A percentile compares a stretch with the other conserved stretches of the same genome.
Conservation (phyloP, 2,113 vertebrate species). For the Capreolus pygargus region DNA sequence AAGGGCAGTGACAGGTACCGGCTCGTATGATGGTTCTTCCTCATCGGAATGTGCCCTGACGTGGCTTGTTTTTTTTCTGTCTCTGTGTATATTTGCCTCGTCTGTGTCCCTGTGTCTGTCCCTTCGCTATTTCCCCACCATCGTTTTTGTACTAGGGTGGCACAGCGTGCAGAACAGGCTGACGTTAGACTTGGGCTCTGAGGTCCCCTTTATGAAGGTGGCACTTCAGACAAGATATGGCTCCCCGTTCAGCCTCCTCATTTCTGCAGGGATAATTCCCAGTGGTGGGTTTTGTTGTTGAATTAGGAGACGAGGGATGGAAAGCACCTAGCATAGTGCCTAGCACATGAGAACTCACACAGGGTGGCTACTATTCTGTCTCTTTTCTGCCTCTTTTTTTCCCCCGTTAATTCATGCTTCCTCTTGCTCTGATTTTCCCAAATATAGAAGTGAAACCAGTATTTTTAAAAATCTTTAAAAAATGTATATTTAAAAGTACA, state of each 20-base stretch:
- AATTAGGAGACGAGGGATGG: not conserved
- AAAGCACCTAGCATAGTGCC: conserved; percentile 25
- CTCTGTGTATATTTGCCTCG: not conserved
- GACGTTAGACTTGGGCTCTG: not conserved
- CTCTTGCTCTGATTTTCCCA: not conserved
- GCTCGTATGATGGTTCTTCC: fast-evolving
- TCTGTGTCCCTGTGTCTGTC: not conserved
- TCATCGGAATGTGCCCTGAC: not conserved
- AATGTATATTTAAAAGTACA: not conserved
- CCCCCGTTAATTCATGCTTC: not conserved
- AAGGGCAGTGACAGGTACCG: not conserved
- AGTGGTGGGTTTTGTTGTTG: not conserved
- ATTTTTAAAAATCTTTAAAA: not conserved
- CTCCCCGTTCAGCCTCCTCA: not conserved
- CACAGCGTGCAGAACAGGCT: not conserved
- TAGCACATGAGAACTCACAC: not conserved
- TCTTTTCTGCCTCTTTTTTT: not conserved
- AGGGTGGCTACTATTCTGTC: not conserved
- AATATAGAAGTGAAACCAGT: not conserved
- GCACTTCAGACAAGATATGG: not conserved
- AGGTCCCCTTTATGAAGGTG: not conserved
- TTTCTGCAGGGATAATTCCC: not conserved
- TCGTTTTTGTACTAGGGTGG: not conserved
- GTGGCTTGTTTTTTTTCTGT: not conserved
- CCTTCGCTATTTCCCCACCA: not conserved